A percentile compares a stretch with the other conserved stretches of the same genome.
Conservation (phyloP, 2,888 invertebrate species). For the Protodeltote pygarga region DNA sequence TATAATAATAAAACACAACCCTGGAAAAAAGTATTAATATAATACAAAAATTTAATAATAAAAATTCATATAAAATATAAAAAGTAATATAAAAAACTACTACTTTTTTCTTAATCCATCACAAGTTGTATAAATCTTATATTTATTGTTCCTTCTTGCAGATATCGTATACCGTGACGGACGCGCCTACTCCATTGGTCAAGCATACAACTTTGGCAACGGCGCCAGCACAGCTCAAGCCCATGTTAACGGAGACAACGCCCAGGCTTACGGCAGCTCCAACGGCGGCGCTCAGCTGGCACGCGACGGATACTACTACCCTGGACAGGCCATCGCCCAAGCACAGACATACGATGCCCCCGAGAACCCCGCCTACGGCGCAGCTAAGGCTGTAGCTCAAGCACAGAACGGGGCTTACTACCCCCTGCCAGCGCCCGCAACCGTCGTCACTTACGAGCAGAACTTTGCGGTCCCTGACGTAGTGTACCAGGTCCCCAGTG, state of each 20-base stretch:
- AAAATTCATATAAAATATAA: too few relatives aligned
- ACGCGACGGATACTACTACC: conserved; percentile 61
- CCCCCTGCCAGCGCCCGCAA: conserved; percentile 68
- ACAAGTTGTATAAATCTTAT: too few relatives aligned
- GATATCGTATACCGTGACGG: conserved; percentile 71
- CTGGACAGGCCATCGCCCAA: conserved; percentile 60
- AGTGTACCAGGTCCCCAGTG: conserved; percentile 51
- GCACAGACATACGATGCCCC: conserved; percentile 44
- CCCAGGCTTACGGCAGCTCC: conserved; percentile 43
- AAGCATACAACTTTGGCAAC: conserved; percentile 64
- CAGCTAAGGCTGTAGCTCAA: conserved; percentile 49
- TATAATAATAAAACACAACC: too few relatives aligned
- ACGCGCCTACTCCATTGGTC: conserved; percentile 68
- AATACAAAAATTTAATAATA: background rate
- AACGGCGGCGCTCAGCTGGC: conserved; percentile 43
- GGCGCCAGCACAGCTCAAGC: conserved; percentile 66
- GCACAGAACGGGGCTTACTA: conserved; percentile 60
- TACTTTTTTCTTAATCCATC: too few relatives aligned
- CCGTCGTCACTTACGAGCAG: conserved; percentile 73
- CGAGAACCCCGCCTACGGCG: conserved; percentile 34
- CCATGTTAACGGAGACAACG: conserved; percentile 55
- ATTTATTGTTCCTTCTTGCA: too few relatives aligned
- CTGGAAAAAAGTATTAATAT: too few relatives aligned
- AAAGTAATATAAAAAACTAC: too few relatives aligned
- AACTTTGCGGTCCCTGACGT: conserved; percentile 58